Base-by-base conservation (phyloP, 2,113 vertebrate species). In the Arizona elegans region DNA sequence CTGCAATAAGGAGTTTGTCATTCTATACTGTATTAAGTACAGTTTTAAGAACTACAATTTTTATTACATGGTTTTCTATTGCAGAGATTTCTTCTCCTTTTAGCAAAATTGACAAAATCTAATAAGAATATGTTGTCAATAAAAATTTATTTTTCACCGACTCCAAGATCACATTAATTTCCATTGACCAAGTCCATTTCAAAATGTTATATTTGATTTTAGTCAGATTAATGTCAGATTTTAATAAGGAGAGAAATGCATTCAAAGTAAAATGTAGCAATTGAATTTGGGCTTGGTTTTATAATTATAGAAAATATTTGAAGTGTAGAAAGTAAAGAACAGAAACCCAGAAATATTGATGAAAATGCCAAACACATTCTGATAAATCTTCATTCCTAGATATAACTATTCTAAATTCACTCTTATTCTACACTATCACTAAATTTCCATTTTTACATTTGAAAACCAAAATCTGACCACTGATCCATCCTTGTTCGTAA, bases 21-120 rank as follows among this genome's bases (percentile, higher is more conserved):
- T 91, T 94, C 55, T 87, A 85, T 52, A 85, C 59, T 91, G 81
- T 52, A 70, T n/a, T 85, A 93, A 94, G 85, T 19, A 55, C 12
- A 86, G 88, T 87, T 93, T 90, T 90, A 89, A 9, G 62, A 38
- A 94, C 91, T 62, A 24, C 62, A 21, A 4, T 19, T 53, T 50
- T 56, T 93, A 43, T 52, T 55, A 52, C 1, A 50, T 58, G 47
- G 11, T 52, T 62, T 59, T 62, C 13, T 24, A 9, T 8, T 86
- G 21, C 12, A 85, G 12, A 90, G 23, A 17, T 50, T 24, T 54
- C 10, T 81, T 62, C 38, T 33, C 43, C 17, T 58, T 23, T 52
- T 47, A 62, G n/a, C 85, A 62, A 87, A 87, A n/a, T 47, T 59
- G 19, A 87, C 26, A 59, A 86, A 86, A 52, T 29, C 11, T 86